Base-by-base conservation (phyloP, 2,113 vertebrate genomes). In the Mirza zaza region DNA sequence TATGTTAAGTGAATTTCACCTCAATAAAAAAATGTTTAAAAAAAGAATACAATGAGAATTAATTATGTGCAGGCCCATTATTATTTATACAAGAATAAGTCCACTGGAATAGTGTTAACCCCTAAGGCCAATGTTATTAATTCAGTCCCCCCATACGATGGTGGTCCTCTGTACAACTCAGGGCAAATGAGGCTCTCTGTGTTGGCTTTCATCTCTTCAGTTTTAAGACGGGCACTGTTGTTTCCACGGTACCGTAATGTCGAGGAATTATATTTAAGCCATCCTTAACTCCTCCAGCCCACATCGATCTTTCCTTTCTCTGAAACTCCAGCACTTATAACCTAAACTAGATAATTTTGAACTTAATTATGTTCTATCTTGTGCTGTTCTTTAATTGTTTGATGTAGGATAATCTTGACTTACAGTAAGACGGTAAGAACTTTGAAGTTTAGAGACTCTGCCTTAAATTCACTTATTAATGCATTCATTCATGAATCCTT, bases 261-360 rank as follows among this genome's bases (percentile, higher is more conserved):
- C 87, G 17, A 87, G 96, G 96, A 97, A 97, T 97, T 98, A 98
- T 63, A 90, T 92, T 97, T 97, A 98, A 98, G 97, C 97, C 96
- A 82, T 95, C 63, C 92, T 97, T 98, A 98, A 97, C 96, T 96
- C 97, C 96, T 96, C 86, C 65, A 95, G 96, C 84, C 96, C 79
- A 93, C 97, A 97, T 97, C 89, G 97, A 98, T 97, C 96, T 96
- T 97, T 95, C 65, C 21, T 23, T 87, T 87, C 84, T 96, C 96
- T 97, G 93, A 96, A 97, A 97, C 70, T 85, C 76, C 68, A 76
- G 89, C 73, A 86, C 96, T 96, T 97, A 96, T 27, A 95, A 94
- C 55, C 80, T 85, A 84, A 94, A 97, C 96, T 80, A 57, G 70
- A 96, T 96, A 96, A 97, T 97, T 98, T 97, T 95, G 96, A 97